Percentiles rank a stretch among this genome's conserved stretches.
Conservation (phyloP, 2,797 vertebrate genomes). For the Numenius phaeopus region DNA sequence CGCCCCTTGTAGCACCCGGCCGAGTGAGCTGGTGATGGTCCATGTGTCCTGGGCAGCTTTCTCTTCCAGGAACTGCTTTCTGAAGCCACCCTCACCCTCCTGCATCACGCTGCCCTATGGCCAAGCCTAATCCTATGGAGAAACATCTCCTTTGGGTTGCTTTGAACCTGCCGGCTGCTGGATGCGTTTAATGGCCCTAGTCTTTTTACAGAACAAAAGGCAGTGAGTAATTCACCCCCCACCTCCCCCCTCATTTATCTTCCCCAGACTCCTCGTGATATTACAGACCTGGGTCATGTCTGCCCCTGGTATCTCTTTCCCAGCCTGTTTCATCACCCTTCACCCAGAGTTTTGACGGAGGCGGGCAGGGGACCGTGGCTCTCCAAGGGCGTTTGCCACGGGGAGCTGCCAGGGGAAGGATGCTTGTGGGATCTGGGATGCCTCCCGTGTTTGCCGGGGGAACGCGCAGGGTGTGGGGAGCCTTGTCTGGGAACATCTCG, state of each 20-base stretch:
- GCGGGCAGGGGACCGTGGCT: not conserved
- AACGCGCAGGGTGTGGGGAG: not conserved
- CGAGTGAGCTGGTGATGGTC: accelerated
- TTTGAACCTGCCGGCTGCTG: not conserved
- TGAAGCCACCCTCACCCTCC: not conserved
- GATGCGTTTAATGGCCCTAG: not conserved
- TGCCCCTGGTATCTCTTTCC: not conserved
- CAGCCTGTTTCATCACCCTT: not conserved
- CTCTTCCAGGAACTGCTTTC: not conserved
- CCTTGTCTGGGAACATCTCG: not conserved
- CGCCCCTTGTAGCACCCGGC: not conserved
- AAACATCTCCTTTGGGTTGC: not conserved
- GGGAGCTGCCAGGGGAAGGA: not conserved
- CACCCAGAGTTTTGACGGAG: not conserved
- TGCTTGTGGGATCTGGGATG: not conserved
- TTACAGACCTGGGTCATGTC: accelerated
- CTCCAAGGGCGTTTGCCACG: accelerated
- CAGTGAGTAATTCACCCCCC: not conserved
- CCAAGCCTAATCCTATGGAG: not conserved
- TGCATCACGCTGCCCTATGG: accelerated
- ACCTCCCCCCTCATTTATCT: not conserved
- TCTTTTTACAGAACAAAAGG: not conserved
- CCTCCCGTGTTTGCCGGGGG: not conserved
- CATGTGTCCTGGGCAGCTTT: not conserved
- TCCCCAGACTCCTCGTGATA: not conserved